phyloP scores from a whole-genome alignment of 2,888 invertebrate genomes.

The Polymixis flavicincta region DNA sequence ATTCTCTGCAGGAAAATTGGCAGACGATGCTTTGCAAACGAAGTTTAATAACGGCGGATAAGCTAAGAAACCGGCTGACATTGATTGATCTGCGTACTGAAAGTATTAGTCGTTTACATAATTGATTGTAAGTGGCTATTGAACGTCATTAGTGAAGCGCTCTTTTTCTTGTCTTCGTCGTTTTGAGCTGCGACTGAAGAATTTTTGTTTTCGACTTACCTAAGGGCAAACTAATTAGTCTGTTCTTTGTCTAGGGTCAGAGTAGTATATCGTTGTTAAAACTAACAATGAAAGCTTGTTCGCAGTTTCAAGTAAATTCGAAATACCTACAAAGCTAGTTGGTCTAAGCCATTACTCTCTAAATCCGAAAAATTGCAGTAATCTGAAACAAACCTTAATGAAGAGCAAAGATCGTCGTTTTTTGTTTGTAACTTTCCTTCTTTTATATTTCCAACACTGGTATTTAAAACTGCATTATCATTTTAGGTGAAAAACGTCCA shows the following conservation, averaged over 20 bases:
- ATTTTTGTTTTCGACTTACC: neutral
- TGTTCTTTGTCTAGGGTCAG: neutral
- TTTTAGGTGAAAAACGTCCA: too few relatives aligned
- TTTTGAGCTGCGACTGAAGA: neutral
- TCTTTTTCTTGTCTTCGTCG: neutral
- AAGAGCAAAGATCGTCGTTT: too few relatives aligned
- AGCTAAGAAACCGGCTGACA: conserved; percentile 42
- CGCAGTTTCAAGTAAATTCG: neutral
- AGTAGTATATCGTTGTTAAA: neutral
- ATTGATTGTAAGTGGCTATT: conserved; percentile 32
- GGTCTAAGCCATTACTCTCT: neutral
- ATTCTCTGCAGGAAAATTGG: conserved; percentile 68
- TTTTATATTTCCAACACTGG: neutral
- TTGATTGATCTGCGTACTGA: conserved; percentile 40
- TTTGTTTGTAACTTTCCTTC: neutral
- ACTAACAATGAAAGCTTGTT: neutral
- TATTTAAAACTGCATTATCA: too few relatives aligned
- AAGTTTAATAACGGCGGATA: conserved; percentile 56
- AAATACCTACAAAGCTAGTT: neutral
- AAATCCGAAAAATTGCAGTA: neutral
- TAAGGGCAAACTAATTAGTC: neutral
- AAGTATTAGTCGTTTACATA: conserved; percentile 27
- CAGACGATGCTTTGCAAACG: conserved; percentile 61
- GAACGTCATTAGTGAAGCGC: neutral
- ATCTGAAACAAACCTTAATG: neutral